phyloP scores from a whole-genome alignment of 2,888 invertebrate species.

The Latrodectus hesperus region DNA sequence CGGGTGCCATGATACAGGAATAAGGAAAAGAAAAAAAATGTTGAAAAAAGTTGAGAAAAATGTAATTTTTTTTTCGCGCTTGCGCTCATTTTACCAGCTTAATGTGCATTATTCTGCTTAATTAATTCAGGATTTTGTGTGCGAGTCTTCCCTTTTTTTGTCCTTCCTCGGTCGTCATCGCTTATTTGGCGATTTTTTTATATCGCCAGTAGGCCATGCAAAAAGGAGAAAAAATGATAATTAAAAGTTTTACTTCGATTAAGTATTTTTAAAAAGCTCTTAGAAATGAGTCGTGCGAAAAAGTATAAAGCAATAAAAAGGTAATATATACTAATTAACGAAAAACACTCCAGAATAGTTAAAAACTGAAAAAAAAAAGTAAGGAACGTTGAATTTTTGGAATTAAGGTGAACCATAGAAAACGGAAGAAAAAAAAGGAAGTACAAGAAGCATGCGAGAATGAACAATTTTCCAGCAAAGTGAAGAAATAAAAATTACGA shows the following conservation, averaged over 20 bases:
- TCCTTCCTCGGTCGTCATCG: slow-evolving; percentile 38
- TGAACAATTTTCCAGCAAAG: slow-evolving; percentile 55
- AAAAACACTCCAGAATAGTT: slow-evolving; percentile 49
- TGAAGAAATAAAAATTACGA: slow-evolving; percentile 64
- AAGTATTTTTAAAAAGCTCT: no score
- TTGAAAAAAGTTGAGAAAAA: slow-evolving; percentile 44
- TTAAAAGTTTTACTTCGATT: background rate
- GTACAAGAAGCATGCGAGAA: slow-evolving; percentile 31
- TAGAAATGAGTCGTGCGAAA: background rate
- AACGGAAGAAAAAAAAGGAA: background rate
- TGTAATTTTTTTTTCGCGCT: slow-evolving; percentile 32
- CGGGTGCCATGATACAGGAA: slow-evolving; percentile 48
- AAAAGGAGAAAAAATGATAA: slow-evolving; percentile 30
- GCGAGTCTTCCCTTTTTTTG: slow-evolving; percentile 24
- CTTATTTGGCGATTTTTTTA: slow-evolving; percentile 65
- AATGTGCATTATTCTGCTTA: slow-evolving; percentile 68
- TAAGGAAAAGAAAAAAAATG: slow-evolving; percentile 4
- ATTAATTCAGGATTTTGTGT: slow-evolving; percentile 67
- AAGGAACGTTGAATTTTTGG: slow-evolving; percentile 14
- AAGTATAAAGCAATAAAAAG: slow-evolving; percentile 57
- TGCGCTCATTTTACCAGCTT: slow-evolving; percentile 65
- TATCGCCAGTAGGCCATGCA: slow-evolving; percentile 8
- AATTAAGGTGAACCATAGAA: slow-evolving; percentile 9
- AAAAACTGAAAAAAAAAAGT: slow-evolving; percentile 33
- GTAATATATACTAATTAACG: slow-evolving; percentile 68